Base-by-base conservation (phyloP, 1,140 invertebrate genomes). In the Calosoma granatense region DNA sequence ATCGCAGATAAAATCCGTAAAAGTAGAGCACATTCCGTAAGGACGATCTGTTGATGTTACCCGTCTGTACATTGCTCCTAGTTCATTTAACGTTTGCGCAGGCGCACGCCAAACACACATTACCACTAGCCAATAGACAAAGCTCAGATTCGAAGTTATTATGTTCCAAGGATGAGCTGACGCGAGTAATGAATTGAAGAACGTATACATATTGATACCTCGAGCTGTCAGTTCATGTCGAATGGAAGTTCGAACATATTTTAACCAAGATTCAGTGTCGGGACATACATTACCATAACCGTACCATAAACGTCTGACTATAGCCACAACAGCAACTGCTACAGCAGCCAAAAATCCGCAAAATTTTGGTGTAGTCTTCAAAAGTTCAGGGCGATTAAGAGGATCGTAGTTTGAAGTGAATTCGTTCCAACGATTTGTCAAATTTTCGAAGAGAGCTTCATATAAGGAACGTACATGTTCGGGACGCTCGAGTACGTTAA, bases 391-490 rank as follows among this genome's bases (percentile, higher is more conserved):
- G 43, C 82, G 81, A 63, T 89, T 85, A 1, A 83, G 70, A 0
- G 88, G 87, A 69, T 91, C 88, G 61, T 88, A 86, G 61, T 84
- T 81, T 43, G 78, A 84, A 11, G 88, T 79, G 58, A 90, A 86
- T 62, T 88, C 85, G 62, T 89, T 88, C 87, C 87, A 91, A 23
- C 77, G 73, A 56, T 88, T 88, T 15, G 83, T 81, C 19, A 87
- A 72, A 43, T 79, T 81, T 61, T 87, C 81, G 11, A 78, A 76
- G 9, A 89, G 59, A 60, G 83, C 82, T 36, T 81, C 78, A 64
- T 81, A 80, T 2, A 90, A 72, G 52, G 78, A 75, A 12, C 81
- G 81, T 15, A 88, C 75, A 39, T 84, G 81, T 23, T 78, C 76
- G 0, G 84, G 85, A 43, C 77, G 73, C 1, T 76, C 71, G 19